These are phyloP conservation scores for Hydroisotoma schaefferi DNA, from an alignment of 2,888 invertebrate species.

Conservation along the genomic window DNA sequence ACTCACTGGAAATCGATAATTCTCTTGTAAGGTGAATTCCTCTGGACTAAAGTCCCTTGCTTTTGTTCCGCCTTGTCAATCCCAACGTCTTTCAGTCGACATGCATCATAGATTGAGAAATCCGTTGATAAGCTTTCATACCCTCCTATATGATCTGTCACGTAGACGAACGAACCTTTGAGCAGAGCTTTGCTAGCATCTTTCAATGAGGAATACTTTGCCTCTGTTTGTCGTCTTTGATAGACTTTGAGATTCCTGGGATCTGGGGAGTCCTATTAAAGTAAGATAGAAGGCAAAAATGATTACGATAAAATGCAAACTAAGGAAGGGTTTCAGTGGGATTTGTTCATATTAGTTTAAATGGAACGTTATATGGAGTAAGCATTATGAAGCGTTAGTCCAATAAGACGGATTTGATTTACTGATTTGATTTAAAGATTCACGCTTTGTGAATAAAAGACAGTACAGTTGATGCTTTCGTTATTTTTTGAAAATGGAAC, in stretches of 20 bases:
- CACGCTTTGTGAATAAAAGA: neutral
- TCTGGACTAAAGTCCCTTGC: conserved; percentile 30
- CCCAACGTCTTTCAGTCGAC: conserved; percentile 24
- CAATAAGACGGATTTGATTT: no score
- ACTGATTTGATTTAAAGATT: no score
- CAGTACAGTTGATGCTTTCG: neutral
- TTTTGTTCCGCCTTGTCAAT: conserved; percentile 25
- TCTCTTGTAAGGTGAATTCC: conserved; percentile 29
- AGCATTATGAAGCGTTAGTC: no score
- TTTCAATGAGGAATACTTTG: conserved; percentile 13
- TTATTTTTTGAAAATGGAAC: no score
- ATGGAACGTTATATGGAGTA: no score
- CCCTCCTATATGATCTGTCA: conserved; percentile 25
- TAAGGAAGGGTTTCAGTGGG: no score
- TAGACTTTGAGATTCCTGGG: conserved; percentile 13
- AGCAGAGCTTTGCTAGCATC: conserved; percentile 19
- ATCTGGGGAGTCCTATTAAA: conserved; percentile 29
- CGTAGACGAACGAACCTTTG: conserved; percentile 28
- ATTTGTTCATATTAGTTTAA: no score
- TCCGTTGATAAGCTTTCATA: conserved; percentile 24
- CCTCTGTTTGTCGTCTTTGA: conserved; percentile 7
- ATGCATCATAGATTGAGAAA: conserved; percentile 22
- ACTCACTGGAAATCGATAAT: conserved; percentile 34
- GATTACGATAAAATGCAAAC: no score
- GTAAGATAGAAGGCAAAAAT: no score